A percentile compares a stretch with the other conserved stretches of the same genome.
Conservation (phyloP, 2,888 invertebrate species). For the Arrhopalites spinosus region DNA sequence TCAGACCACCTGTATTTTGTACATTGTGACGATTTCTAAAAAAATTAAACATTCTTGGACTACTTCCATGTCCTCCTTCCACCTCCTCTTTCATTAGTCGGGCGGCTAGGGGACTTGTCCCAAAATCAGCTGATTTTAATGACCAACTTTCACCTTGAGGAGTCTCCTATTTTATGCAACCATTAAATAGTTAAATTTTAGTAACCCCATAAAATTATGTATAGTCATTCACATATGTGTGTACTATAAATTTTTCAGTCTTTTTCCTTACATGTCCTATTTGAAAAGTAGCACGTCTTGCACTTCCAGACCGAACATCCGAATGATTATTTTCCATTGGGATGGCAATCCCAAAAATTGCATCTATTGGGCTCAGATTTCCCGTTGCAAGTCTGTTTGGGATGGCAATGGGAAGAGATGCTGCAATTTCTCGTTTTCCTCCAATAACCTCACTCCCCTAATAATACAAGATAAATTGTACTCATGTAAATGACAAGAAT, state of each 20-base stretch:
- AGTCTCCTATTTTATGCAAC: conserved; percentile 34
- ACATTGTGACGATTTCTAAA: conserved; percentile 22
- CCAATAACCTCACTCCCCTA: background rate
- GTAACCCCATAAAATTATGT: background rate
- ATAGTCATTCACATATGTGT: background rate
- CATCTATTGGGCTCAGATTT: too few relatives aligned
- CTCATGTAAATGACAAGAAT: background rate
- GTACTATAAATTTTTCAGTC: conserved; percentile 11
- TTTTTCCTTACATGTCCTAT: conserved; percentile 8
- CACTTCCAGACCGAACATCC: conserved; percentile 39
- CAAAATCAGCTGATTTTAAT: conserved; percentile 41
- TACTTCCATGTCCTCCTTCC: conserved; percentile 12
- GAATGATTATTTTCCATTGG: conserved; percentile 34
- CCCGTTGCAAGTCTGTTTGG: too few relatives aligned
- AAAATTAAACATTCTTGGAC: conserved; percentile 21
- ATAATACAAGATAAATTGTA: background rate
- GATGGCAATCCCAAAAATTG: conserved; percentile 49
- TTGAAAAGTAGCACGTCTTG: conserved; percentile 39
- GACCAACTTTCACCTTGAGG: conserved; percentile 48
- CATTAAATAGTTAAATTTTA: background rate
- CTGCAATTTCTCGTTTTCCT: conserved; percentile 39
- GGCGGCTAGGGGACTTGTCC: conserved; percentile 43
- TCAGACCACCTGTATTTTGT: conserved; percentile 13
- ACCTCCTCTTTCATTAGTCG: conserved; percentile 43
- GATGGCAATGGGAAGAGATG: conserved; percentile 49